phyloP scores from a whole-genome alignment of 2,797 vertebrate genomes.

The Poecilia wingei region DNA sequence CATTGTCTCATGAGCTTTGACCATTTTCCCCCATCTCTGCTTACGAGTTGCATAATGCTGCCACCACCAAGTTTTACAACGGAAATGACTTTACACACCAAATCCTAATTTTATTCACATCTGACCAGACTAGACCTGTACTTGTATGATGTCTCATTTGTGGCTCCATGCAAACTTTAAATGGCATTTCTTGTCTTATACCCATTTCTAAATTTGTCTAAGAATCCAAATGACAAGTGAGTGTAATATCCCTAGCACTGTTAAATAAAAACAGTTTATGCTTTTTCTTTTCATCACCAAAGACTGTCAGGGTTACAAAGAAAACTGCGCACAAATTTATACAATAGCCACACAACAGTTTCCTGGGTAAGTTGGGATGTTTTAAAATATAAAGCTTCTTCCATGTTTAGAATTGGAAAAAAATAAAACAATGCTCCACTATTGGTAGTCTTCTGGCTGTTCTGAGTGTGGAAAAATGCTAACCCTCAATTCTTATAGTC shows the following conservation, averaged over 20 bases:
- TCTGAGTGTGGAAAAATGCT: background rate
- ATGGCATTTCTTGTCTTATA: background rate
- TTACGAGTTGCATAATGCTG: background rate
- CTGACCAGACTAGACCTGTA: background rate
- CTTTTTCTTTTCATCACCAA: background rate
- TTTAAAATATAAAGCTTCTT: background rate
- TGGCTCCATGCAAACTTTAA: background rate
- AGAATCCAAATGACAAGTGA: background rate
- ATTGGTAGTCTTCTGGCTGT: background rate
- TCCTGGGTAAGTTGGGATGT: background rate
- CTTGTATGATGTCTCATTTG: background rate
- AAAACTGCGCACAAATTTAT: background rate
- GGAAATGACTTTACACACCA: background rate
- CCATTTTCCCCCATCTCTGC: background rate
- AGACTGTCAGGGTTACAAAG: background rate
- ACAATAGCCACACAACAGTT: background rate
- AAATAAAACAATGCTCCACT: background rate
- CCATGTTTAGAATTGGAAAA: slow-evolving; percentile 1
- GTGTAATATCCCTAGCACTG: background rate
- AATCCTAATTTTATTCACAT: background rate
- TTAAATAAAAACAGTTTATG: background rate
- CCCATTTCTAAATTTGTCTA: background rate
- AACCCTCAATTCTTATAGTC: background rate
- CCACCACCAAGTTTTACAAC: background rate
- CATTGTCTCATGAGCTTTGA: background rate